Evolutionary conservation across 1,140 invertebrate genomes (phyloP).

Genomic region (Heliconius himera): DNA sequence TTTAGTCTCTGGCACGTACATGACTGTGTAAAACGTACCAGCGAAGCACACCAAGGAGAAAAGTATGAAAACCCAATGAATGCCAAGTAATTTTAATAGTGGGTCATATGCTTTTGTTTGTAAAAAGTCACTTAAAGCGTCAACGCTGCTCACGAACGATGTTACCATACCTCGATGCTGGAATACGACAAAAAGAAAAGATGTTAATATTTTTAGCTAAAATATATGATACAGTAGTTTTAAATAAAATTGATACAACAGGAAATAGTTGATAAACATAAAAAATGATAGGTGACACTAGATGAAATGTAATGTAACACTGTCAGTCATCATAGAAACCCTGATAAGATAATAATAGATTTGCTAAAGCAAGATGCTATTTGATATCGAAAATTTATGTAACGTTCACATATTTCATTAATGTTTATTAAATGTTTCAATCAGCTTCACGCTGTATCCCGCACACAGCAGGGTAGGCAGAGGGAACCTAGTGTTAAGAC

Average conservation of each 20-base stretch:
- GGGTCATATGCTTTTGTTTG: conserved; percentile 76
- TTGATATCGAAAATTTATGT: too few species aligned
- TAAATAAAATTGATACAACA: background rate
- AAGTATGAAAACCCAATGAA: conserved; percentile 76
- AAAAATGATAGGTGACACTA: background rate
- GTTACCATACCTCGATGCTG: conserved; percentile 72
- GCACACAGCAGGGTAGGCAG: too few species aligned
- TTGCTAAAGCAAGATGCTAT: background rate
- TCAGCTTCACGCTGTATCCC: too few species aligned
- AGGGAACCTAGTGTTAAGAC: too few species aligned
- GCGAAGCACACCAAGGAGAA: conserved; percentile 72
- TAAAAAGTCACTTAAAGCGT: conserved; percentile 73
- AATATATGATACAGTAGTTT: background rate
- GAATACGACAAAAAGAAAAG: background rate
- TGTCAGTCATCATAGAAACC: background rate
- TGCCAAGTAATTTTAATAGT: conserved; percentile 68
- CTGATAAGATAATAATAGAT: background rate
- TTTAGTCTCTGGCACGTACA: conserved; percentile 76
- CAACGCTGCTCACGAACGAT: conserved; percentile 66
- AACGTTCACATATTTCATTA: background rate
- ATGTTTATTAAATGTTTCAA: background rate
- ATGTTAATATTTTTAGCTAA: background rate
- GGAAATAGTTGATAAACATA: background rate
- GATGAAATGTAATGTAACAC: background rate
- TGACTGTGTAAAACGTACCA: conserved; percentile 67